Evolutionary conservation across 2,113 vertebrate genomes (phyloP).

Genomic region (Pollimyrus isidori): DNA sequence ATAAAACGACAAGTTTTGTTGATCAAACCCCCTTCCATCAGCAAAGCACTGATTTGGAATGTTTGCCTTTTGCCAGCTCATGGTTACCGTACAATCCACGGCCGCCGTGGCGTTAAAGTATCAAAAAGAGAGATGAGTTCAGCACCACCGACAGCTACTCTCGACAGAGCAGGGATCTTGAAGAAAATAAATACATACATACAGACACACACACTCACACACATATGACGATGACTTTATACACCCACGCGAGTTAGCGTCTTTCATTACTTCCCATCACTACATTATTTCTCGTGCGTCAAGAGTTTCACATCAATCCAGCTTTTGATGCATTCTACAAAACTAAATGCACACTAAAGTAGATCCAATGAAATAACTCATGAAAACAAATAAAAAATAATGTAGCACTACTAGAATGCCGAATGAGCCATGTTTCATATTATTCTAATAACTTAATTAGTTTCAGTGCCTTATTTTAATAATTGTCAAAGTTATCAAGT

Average conservation of each 20-base stretch:
- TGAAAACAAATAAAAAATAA: neutral
- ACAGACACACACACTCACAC: neutral
- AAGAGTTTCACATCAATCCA: neutral
- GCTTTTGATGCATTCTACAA: neutral
- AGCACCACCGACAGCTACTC: conserved; percentile 45
- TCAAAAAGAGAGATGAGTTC: conserved; percentile 24
- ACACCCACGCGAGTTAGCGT: neutral
- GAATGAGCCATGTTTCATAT: neutral
- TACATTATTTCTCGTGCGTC: neutral
- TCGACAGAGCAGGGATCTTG: neutral
- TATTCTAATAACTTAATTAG: neutral
- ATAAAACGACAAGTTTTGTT: conserved; percentile 28
- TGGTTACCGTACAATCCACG: conserved; percentile 29
- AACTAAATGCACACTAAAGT: neutral
- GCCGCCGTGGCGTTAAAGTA: neutral
- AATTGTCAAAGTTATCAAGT: neutral
- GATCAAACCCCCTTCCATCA: conserved; percentile 28
- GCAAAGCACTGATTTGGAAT: conserved; percentile 17
- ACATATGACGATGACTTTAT: no score
- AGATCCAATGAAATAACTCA: neutral
- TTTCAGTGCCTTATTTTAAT: neutral
- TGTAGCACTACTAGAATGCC: neutral
- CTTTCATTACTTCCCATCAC: neutral
- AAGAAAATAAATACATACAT: neutral
- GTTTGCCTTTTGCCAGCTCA: conserved; percentile 5